A percentile compares a stretch with the other conserved stretches of the same genome.
Conservation (phyloP, 2,888 invertebrate genomes). For the Drosophila testacea region DNA sequence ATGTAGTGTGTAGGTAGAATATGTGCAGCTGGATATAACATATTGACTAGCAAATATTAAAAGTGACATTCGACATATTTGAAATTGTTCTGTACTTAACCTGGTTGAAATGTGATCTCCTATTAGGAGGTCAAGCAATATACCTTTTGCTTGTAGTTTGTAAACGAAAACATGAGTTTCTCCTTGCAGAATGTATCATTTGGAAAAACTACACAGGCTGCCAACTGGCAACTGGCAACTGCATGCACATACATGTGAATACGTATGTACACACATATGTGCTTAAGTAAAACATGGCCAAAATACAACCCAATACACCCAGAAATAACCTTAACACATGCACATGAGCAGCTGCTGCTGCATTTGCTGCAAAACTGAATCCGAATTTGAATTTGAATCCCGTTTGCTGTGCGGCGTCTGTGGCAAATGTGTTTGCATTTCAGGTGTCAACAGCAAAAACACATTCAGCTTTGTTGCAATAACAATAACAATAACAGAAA, state of each 20-base stretch:
- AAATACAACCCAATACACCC: conserved; percentile 15
- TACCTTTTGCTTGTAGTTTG: conserved; percentile 50
- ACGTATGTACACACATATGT: too few species aligned
- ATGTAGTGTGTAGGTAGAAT: background rate
- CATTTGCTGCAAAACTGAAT: conserved; percentile 58
- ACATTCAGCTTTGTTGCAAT: conserved; percentile 76
- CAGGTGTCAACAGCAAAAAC: conserved; percentile 78
- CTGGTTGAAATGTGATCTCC: conserved; percentile 1
- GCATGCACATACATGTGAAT: background rate
- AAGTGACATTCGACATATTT: conserved; percentile 3
- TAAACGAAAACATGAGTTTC: conserved; percentile 68
- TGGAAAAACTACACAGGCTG: conserved; percentile 43
- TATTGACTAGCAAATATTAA: background rate
- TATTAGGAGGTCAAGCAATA: conserved; percentile 43
- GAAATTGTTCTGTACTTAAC: conserved; percentile 5
- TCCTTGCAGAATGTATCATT: conserved; percentile 39
- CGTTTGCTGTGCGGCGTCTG: conserved; percentile 69
- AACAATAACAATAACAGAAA: conserved; percentile 57
- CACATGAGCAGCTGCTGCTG: conserved; percentile 37
- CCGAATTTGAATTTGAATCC: conserved; percentile 48
- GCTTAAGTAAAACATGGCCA: conserved; percentile 15
- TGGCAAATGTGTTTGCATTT: conserved; percentile 76
- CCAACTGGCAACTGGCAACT: conserved; percentile 46
- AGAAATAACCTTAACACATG: conserved; percentile 15
- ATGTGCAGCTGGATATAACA: background rate